phyloP scores from a whole-genome alignment of 2,888 invertebrate genomes.

The Orthonevra nobilis region DNA sequence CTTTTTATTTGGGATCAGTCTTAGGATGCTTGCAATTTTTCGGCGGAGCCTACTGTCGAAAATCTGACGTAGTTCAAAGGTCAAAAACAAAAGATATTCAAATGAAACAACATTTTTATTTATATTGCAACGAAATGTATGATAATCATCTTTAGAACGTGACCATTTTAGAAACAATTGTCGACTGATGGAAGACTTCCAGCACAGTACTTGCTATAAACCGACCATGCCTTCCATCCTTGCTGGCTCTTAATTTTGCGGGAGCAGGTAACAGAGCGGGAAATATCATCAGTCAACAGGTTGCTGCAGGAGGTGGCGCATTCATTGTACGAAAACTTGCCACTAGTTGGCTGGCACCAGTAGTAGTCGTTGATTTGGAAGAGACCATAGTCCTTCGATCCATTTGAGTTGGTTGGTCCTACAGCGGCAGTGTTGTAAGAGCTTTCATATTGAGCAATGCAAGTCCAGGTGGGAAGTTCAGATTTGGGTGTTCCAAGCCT shows the following conservation, averaged over 20 bases:
- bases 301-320: slow-evolving; percentile 77
- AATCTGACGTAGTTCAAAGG: no score
- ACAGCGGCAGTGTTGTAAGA: slow-evolving; percentile 80
- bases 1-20: no score
- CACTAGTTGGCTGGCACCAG: slow-evolving; percentile 76
- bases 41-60: no score
- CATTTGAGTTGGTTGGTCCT: slow-evolving; percentile 81
- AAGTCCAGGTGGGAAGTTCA: slow-evolving; percentile 76
- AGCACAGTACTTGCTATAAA: slow-evolving; percentile 74
- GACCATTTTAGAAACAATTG: slow-evolving; percentile 72
- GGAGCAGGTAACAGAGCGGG: slow-evolving; percentile 75
- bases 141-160: no score
- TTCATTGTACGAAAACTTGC: slow-evolving; percentile 74
- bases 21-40: no score
- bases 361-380: slow-evolving; percentile 79
- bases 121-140: no score
- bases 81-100: no score
- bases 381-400: slow-evolving; percentile 79
- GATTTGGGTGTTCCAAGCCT: slow-evolving; percentile 76
- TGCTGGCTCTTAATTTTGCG: slow-evolving; percentile 75
- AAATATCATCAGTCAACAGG: slow-evolving; percentile 77
- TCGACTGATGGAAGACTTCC: slow-evolving; percentile 74
- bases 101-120: no score
- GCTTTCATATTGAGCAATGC: slow-evolving; percentile 77
- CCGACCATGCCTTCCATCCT: slow-evolving; percentile 77